Base-by-base conservation (phyloP, 1,140 invertebrate species). In the Papilio dardanus region DNA sequence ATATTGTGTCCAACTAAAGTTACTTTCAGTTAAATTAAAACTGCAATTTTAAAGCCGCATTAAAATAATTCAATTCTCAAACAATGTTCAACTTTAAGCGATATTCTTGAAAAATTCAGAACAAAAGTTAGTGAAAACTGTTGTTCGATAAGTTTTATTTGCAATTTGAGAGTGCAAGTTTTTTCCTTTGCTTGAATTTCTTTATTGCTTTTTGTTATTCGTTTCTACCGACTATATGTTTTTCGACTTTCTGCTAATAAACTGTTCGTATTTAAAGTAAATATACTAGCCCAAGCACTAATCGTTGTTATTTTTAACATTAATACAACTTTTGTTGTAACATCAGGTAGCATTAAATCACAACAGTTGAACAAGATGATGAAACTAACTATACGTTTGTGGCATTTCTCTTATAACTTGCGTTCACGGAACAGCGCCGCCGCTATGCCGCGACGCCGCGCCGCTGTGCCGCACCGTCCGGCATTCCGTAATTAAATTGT, bases 401-500 rank as follows among this genome's bases (percentile, higher is more conserved):
- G 54, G 8, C 12, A 62, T 28, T 24, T n/a, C 37, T 16, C n/a
- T 37, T 62, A 3, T 54, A 42, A 21, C 66, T 77, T 67, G 40
- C 68, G 7, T 10, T 69, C 69, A 8, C n/a, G 46, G 76, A 40
- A 66, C 69, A 71, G 21, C 40, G 14, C 77, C 35, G 35, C 31
- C 7, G 31, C 69, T 66, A 24, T 33, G 14, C 77, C 35, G 35
- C 31, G 2, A 7, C 35, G 35, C 35, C 10, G 35, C 1, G 35
- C 35, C 8, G 2, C 31, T 2, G 35, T 10, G 7, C 35, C 58
- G 31, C 78, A 54, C 69, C 77, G 76, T 81, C 78, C 77, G 76
- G 75, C 74, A 79, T 76, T 78, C 62, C 78, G 74, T 91, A 89
- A 91, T 91, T 91, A 89, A 90, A 89, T 88, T 85, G 82, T 79